phyloP scores from a whole-genome alignment of 1,140 invertebrate genomes.

The Eurosta solidaginis region DNA sequence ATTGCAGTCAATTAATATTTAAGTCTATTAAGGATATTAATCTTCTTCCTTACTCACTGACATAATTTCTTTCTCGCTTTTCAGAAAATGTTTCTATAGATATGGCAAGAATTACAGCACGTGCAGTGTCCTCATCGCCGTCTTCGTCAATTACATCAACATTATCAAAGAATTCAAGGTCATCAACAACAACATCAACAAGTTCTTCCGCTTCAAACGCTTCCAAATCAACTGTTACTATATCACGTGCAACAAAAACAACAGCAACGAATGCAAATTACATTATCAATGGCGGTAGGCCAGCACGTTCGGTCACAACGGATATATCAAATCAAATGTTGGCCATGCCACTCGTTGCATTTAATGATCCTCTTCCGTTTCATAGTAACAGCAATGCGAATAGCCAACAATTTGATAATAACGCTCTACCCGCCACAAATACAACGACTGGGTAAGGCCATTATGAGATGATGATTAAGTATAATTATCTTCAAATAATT shows the following conservation, averaged over 20 bases:
- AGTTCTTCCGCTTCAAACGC: conserved; percentile 9
- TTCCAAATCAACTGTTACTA: conserved; percentile 1
- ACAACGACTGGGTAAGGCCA: conserved; percentile 33
- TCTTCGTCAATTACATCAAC: conserved; percentile 49
- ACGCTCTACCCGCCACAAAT: conserved; percentile 2
- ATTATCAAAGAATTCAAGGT: not conserved
- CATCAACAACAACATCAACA: conserved; percentile 9
- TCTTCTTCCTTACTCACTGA: not conserved
- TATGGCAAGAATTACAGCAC: conserved; percentile 61
- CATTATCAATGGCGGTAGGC: conserved; percentile 30
- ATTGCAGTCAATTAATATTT: no score
- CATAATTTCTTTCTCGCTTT: conserved; percentile 31
- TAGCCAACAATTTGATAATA: conserved; percentile 6
- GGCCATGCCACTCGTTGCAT: conserved; percentile 28
- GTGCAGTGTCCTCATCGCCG: conserved; percentile 52
- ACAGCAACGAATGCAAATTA: conserved; percentile 30
- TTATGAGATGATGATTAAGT: not conserved
- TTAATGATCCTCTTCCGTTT: conserved; percentile 18
- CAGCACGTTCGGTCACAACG: conserved; percentile 18
- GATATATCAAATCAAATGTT: conserved; percentile 10
- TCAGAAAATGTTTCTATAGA: conserved; percentile 59
- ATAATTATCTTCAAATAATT: not conserved
- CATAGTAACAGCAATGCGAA: conserved; percentile 6
- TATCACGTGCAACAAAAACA: conserved; percentile 2
- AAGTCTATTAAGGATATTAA: no score